Evolutionary conservation across 2,888 invertebrate genomes (phyloP).

Genomic region (Thymelicus acteon): DNA sequence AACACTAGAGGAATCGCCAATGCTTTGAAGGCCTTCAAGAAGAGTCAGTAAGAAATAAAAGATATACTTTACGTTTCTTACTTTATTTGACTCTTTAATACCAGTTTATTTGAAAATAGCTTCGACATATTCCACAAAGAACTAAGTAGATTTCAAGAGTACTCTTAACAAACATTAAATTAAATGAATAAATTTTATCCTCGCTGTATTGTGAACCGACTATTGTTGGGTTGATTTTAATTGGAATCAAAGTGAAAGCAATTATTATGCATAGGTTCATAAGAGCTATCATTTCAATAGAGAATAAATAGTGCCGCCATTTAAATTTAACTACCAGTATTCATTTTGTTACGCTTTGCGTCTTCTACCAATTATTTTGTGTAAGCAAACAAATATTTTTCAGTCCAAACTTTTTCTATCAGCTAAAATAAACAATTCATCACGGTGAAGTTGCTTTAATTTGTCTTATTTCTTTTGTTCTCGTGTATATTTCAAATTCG

Average conservation of each 20-base stretch:
- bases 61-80: no score
- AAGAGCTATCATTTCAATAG: conserved; percentile 57
- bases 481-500: conserved; percentile 42
- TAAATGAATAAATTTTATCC: conserved; percentile 11
- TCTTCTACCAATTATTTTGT: conserved; percentile 24
- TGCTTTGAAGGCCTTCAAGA: no score
- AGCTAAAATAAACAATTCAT: conserved; percentile 43
- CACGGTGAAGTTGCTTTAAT: conserved; percentile 43
- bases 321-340: conserved; percentile 45
- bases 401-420: conserved; percentile 41
- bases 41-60: no score
- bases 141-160: neutral
- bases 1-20: no score
- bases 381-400: conserved; percentile 27
- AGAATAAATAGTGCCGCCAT: conserved; percentile 56
- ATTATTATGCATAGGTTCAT: conserved; percentile 78
- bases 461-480: conserved; percentile 44
- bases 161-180: neutral
- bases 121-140: no score
- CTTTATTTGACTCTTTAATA: no score
- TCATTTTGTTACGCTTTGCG: conserved; percentile 21
- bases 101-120: no score
- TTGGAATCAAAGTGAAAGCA: conserved; percentile 69
- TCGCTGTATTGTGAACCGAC: conserved; percentile 48
- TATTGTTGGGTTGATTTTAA: conserved; percentile 67